These are phyloP conservation scores for Meleagris gallopavo DNA, from an alignment of 2,113 vertebrate species.

Conservation along the genomic window DNA sequence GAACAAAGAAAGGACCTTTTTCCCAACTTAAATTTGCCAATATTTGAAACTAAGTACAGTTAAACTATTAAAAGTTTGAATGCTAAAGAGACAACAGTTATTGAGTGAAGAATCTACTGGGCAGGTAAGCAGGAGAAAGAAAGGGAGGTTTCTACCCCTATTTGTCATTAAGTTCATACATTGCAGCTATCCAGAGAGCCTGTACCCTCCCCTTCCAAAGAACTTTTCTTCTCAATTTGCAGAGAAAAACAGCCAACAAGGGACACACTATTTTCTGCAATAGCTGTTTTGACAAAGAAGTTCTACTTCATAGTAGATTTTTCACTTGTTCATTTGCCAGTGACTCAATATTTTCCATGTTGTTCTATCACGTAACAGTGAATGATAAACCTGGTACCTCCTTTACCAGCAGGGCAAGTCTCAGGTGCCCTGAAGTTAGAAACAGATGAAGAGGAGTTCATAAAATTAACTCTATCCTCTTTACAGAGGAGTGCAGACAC, in stretches of 20 bases:
- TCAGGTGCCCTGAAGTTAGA: neutral
- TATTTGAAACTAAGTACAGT: neutral
- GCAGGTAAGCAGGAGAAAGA: neutral
- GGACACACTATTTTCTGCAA: neutral
- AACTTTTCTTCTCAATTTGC: neutral
- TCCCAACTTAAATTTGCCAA: neutral
- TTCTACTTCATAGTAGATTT: neutral
- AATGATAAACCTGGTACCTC: neutral
- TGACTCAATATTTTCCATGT: neutral
- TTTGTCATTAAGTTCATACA: neutral
- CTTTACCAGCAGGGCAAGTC: neutral
- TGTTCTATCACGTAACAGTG: neutral
- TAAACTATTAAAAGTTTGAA: neutral
- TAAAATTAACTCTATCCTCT: neutral
- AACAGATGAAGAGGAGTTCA: neutral
- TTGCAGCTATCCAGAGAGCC: neutral
- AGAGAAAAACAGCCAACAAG: neutral
- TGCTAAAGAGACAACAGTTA: neutral
- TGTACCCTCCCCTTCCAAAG: neutral
- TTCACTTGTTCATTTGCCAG: neutral
- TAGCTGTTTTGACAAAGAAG: neutral
- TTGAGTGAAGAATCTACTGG: neutral
- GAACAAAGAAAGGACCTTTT: neutral
- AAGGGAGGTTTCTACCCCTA: neutral
- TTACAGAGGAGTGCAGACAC: neutral